A percentile compares a stretch with the other conserved stretches of the same genome.
These are phyloP conservation scores for Pterocles burchelli DNA, from an alignment of 2,113 vertebrate genomes.

Conservation along the genomic window DNA sequence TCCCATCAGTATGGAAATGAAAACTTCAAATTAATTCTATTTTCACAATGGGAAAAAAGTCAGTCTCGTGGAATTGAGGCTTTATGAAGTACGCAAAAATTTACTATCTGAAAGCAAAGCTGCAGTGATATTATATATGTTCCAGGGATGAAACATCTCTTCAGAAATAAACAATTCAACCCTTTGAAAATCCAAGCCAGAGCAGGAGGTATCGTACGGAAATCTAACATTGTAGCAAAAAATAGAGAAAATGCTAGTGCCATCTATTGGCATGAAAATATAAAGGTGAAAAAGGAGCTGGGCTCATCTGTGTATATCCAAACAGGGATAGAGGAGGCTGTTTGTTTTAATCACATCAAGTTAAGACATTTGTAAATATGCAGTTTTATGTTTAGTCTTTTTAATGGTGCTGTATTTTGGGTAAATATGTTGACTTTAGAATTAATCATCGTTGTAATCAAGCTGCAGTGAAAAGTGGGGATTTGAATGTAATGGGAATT, in stretches of 20 bases:
- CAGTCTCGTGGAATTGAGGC: neutral
- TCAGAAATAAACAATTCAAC: conserved; percentile 1
- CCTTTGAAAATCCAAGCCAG: neutral
- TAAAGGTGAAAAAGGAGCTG: neutral
- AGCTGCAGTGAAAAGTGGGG: conserved; percentile 10
- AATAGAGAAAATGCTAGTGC: conserved; percentile 38
- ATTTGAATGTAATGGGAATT: conserved; percentile 57
- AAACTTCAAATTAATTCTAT: conserved; percentile 48
- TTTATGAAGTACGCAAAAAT: conserved; percentile 39
- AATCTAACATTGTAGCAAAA: neutral
- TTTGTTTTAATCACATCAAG: conserved; percentile 28
- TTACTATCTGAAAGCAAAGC: conserved; percentile 18
- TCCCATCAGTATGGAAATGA: conserved; percentile 49
- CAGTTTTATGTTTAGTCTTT: conserved; percentile 44
- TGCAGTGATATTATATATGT: neutral
- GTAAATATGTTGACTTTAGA: conserved; percentile 67
- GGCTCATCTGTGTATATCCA: neutral
- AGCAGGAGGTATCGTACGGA: neutral
- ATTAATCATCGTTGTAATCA: conserved; percentile 66
- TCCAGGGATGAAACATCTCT: conserved; percentile 13
- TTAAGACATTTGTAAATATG: conserved; percentile 63
- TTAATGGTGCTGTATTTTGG: conserved; percentile 62
- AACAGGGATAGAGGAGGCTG: neutral
- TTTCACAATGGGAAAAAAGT: neutral
- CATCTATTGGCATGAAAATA: conserved; percentile 56